Evolutionary conservation across 2,113 vertebrate species (phyloP), one percentile per base, ranked within the genome.

Genomic region (Conger conger): DNA sequence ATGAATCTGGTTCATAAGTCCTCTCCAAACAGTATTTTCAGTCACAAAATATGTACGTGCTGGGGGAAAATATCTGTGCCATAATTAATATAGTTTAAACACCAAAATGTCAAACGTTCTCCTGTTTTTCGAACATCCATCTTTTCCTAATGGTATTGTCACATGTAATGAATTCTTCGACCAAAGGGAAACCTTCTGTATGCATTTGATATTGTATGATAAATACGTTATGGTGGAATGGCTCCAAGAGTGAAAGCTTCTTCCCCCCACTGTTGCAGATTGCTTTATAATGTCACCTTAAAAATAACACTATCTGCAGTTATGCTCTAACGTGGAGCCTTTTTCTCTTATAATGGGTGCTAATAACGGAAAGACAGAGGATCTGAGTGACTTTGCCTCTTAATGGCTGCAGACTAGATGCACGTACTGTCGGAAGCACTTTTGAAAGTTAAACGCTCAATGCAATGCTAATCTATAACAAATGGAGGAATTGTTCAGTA

Each of bases 41-140:
- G 88, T 92, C 90, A 83, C 91, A 92, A 93, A 87, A 89, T 88
- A 91, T 95, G 91, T 93, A 96, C 96, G 96, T 92, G 94, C 38
- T 11, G 54, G 91, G 92, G 87, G 89, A 38, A 79, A 60, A 63
- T 8, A 78, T 73, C 83, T 85, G 80, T 89, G 93, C 86, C 92
- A 94, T 94, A 94, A 95, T 90, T 88, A 88, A 87, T 82, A 89
- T 92, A 90, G 93, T 94, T 93, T 77, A 93, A 91, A 92, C n/a
- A n/a, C 80, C 83, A 93, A 95, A 91, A 94, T 92, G 18, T 90
- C 88, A 92, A 85, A 85, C 83, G 91, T 85, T 90, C 90, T 83
- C 88, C 89, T 94, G 91, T 87, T 93, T 73, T 92, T 92, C 89
- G 36, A 86, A 85, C 38, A 86, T 89, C 37, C 1, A 38, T 91